Evolutionary conservation across 2,797 vertebrate species (phyloP).

Genomic region (Crenuchus spilurus): DNA sequence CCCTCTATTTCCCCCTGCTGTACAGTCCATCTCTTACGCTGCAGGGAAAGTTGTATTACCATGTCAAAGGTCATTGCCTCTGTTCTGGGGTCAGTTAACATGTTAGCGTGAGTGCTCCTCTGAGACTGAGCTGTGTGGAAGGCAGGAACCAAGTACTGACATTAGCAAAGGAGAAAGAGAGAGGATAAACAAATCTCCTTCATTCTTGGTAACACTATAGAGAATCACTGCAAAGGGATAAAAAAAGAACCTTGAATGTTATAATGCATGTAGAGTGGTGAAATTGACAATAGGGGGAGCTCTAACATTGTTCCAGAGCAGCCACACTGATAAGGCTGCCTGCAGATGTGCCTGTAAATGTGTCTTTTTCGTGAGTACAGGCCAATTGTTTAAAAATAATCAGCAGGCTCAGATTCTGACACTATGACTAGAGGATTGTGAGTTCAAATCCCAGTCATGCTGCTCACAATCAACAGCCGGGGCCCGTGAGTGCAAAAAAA

Average conservation of each 20-base stretch:
- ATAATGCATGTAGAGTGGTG: too few species aligned
- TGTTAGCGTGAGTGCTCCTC: background rate
- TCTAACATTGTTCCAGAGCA: too few species aligned
- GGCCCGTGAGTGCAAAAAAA: too few species aligned
- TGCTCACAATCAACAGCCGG: too few species aligned
- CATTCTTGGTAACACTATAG: conserved; percentile 21
- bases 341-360: too few species aligned
- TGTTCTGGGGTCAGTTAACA: background rate
- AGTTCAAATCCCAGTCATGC: too few species aligned
- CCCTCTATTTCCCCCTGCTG: background rate
- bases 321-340: too few species aligned
- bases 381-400: too few species aligned
- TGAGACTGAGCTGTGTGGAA: background rate
- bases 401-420: too few species aligned
- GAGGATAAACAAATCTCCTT: conserved; percentile 12
- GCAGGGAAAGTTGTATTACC: conserved; percentile 12
- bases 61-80: conserved; percentile 48
- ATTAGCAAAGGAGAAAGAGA: conserved; percentile 26
- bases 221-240: background rate
- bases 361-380: too few species aligned
- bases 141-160: background rate
- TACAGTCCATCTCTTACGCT: conserved; percentile 7
- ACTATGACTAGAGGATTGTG: too few species aligned
- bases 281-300: too few species aligned
- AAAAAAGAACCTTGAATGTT: background rate